phyloP scores from a whole-genome alignment of 2,113 vertebrate species.

The Bufo bufo region DNA sequence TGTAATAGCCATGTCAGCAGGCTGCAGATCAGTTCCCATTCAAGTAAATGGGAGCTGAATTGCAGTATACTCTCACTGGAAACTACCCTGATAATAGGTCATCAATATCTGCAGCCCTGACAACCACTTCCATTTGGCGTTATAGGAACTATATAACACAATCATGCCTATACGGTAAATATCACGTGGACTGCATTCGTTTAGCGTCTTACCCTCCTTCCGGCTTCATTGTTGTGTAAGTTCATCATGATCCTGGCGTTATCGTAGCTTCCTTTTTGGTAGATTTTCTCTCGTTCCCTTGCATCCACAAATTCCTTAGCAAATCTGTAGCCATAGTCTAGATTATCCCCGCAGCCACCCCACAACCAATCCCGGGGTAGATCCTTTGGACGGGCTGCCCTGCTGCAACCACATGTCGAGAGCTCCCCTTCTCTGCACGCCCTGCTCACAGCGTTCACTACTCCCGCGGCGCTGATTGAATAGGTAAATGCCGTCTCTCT shows the following conservation, averaged over 20 bases:
- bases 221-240: conserved; percentile 96
- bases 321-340: conserved; percentile 95
- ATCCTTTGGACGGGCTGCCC: conserved; percentile 90
- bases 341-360: conserved; percentile 97
- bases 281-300: conserved; percentile 91
- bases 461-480: conserved; percentile 91
- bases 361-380: conserved; percentile 97
- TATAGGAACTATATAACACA: too few relatives aligned
- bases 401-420: conserved; percentile 94
- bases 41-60: too few relatives aligned
- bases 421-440: conserved; percentile 96
- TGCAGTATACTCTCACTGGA: too few relatives aligned
- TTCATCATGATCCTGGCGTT: conserved; percentile 92
- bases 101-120: too few relatives aligned
- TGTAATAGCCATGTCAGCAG: too few relatives aligned
- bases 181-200: background rate
- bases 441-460: conserved; percentile 95
- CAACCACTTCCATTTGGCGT: too few relatives aligned
- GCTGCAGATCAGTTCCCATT: too few relatives aligned
- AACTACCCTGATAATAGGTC: too few relatives aligned
- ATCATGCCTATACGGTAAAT: too few relatives aligned
- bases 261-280: conserved; percentile 87
- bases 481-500: conserved; percentile 96
- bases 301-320: conserved; percentile 97
- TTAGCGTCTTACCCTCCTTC: conserved; percentile 83